Evolutionary conservation across 2,113 vertebrate genomes (phyloP), one percentile per base, ranked within the genome.

Genomic region (Oriolus oriolus): DNA sequence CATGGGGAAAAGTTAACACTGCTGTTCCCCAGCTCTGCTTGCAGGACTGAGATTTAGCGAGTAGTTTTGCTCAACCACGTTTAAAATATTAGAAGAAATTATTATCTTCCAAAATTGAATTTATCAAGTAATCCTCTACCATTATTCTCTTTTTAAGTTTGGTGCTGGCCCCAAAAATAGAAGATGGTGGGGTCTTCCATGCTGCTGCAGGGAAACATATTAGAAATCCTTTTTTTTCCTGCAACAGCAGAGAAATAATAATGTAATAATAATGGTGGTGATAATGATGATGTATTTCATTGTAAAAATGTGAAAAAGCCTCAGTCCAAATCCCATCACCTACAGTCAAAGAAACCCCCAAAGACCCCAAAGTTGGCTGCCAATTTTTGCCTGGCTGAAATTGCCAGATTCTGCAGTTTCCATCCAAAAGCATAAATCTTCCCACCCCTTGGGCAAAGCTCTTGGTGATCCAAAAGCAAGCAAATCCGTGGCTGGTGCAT

Each of bases 181-280:
- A n/a, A 20, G 5, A 13, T 74, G 19, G 13, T 35, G 37, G 8
- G 8, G 10, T 88, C 18, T 73, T 90, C 60, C 50, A 11, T 53
- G 73, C 49, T 84, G 45, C 81, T 93, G 20, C 37, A 60, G 52
- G 45, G 52, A 35, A 82, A 39, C 54, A 54, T 54, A 24, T 26
- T 50, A 64, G 47, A 91, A 93, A 47, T n/a, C 3, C 35, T n/a
- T 64, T 79, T 64, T 70, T 47, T 47, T 90, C 63, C 21, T 54
- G 44, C 49, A 86, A 78, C 45, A 90, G 42, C 52, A 86, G 59
- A 94, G 59, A 95, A 95, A 63, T 90, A 84, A 92, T 88, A 92
- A 83, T 77, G 33, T 68, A 68, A 22, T 73, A 83, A 77, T 92
- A 79, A 50, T 54, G 16, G 45, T 81, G n/a, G 9, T 87, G 56